These are phyloP conservation scores for Melieria crassipennis DNA, from an alignment of 2,888 invertebrate species.

Conservation along the genomic window DNA sequence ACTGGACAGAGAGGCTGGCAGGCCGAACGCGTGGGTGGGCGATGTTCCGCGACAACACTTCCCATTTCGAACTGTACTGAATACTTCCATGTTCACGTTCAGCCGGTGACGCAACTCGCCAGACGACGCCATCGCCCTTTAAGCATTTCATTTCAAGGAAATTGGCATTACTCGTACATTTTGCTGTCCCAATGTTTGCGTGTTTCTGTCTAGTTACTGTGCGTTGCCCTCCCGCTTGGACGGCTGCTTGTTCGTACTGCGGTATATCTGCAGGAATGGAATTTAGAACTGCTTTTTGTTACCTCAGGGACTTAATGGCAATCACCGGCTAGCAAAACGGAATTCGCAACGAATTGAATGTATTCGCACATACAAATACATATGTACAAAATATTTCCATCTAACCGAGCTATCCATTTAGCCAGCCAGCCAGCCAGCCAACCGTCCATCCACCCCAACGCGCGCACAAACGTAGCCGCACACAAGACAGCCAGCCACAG, in stretches of 20 bases:
- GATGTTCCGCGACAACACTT: slow-evolving; percentile 3
- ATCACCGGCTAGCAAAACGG: slow-evolving; percentile 48
- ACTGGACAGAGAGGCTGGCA: background rate
- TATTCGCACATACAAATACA: slow-evolving; percentile 7
- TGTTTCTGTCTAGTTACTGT: too few relatives aligned
- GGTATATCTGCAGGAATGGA: slow-evolving; percentile 29
- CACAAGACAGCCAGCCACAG: too few relatives aligned
- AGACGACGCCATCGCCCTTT: slow-evolving; percentile 52
- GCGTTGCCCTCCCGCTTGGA: background rate
- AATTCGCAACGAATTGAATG: slow-evolving; percentile 49
- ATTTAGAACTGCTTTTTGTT: slow-evolving; percentile 46
- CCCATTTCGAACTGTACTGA: background rate
- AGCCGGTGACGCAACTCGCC: slow-evolving; percentile 29
- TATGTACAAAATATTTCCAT: background rate
- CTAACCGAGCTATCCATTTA: background rate
- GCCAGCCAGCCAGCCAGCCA: background rate
- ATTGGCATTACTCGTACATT: slow-evolving; percentile 53
- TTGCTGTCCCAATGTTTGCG: too few relatives aligned
- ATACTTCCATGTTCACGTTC: background rate
- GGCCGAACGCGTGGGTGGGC: slow-evolving; percentile 21
- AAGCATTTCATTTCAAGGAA: slow-evolving; percentile 59
- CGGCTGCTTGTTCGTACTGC: background rate
- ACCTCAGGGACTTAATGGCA: slow-evolving; percentile 54
- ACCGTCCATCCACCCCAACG: background rate
- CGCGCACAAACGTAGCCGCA: background rate